Base-by-base conservation (phyloP, 2,888 invertebrate species). In the Lottia gigantea region DNA sequence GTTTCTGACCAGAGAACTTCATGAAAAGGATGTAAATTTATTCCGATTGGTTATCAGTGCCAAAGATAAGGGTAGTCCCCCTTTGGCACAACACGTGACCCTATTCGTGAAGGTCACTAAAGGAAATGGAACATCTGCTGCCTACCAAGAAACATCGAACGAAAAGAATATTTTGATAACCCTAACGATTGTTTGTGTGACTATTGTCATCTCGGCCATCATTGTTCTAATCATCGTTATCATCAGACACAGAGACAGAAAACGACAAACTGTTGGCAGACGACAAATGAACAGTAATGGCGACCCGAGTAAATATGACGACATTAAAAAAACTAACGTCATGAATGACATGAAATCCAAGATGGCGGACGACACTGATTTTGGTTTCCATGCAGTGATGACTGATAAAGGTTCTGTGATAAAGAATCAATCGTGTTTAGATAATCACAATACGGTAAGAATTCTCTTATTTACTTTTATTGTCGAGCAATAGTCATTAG, bases 171-270 rank as follows among this genome's bases (percentile, higher is more conserved):
- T 78, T 67, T 64, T 83, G 46, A 83, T 83, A 66, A 81, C 80
- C 25, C 69, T 84, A 11, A 80, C 82, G 64, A 81, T 85, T 67
- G 80, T 83, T 67, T 79, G 83, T 74, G 78, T 83, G 66, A 83
- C 82, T 61, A 77, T 81, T 47, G 78, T 83, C 64, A 71, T 84
- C 23, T 80, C 81, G 62, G 80, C 80, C 40, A 81, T 83, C 23
- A 83, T 85, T 68, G 78, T 85, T 16, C 76, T 85, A 14, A 80
- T 84, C 63, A 83, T 85, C 68, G 81, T 82, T 71, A 76, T 84
- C 55, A 81, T 83, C 73, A 75, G 80, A 31, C 70, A 81, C 67
- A 74, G 81, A 73, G 84, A 86, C 67, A 66, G 70, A 19, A 62
- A 74, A 23, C 63, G 75, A 46, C 49, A 23, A 1, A 19, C 64